Conservation (phyloP, 53 echinoderm and acorn worm species). For the Henricia sp. region DNA sequence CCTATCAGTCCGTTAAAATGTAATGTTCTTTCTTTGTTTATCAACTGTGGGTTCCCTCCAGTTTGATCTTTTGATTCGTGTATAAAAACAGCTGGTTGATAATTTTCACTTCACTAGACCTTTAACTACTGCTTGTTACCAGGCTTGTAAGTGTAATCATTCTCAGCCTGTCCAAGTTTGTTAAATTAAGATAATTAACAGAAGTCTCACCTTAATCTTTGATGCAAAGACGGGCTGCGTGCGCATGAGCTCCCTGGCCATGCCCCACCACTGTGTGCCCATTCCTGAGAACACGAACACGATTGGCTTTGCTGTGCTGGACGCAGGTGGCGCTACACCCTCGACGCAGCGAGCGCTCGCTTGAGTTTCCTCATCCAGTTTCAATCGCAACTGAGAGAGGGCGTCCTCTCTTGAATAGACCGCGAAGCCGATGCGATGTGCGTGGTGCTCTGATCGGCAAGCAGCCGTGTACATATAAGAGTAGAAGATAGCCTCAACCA, state of each 20-base stretch:
- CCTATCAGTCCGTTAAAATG: not conserved
- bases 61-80: no score
- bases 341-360: slow-evolving; percentile 16
- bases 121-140: no score
- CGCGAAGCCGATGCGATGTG: slow-evolving; percentile 37
- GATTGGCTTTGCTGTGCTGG: slow-evolving; percentile 3
- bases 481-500: not conserved
- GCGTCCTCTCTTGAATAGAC: slow-evolving; percentile 57
- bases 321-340: slow-evolving; percentile 30
- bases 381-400: slow-evolving; percentile 14
- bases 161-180: no score
- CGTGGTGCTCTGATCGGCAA: slow-evolving; percentile 62
- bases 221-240: slow-evolving; percentile 37
- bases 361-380: slow-evolving; percentile 2
- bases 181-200: no score
- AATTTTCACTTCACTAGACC: no score
- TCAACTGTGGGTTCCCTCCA: no score
- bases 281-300: slow-evolving; percentile 73
- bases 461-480: slow-evolving; percentile 47
- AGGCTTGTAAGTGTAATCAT: no score
- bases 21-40: no score
- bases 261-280: slow-evolving; percentile 82
- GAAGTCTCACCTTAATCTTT: slow-evolving; percentile 61
- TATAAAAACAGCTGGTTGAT: no score
- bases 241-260: slow-evolving; percentile 71